Evolutionary conservation across 2,113 vertebrate species (phyloP), one percentile per base, ranked within the genome.

Genomic region (Alethe diademata): DNA sequence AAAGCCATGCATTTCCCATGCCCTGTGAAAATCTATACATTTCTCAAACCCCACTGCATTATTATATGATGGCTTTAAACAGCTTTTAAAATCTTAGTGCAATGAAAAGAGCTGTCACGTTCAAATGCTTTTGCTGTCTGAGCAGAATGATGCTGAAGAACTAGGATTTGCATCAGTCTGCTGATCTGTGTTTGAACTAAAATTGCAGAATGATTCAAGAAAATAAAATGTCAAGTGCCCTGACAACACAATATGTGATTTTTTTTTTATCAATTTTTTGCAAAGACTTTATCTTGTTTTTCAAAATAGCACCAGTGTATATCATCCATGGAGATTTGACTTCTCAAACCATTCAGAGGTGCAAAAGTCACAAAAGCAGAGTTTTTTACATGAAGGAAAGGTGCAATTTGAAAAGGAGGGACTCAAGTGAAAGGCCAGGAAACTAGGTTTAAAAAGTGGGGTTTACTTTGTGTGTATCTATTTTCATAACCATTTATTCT

Each of bases 91-190:
- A 83, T 75, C 57, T 92, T 89, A 87, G 7, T 36, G 28, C 33
- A 81, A 11, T 88, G 82, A 91, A 93, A 86, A 83, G 69, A 78
- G 8, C 56, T 82, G 73, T 93, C 92, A 60, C 12, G 82, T 92
- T 65, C 45, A 81, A 80, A 67, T 61, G 17, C 31, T 20, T 87
- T 92, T 89, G 9, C 61, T 81, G 65, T 12, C 36, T 71, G 60
- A 74, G 43, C 10, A 75, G 78, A 93, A 64, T 57, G 8, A 50
- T 64, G 12, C 45, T 50, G 58, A 62, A 29, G 19, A 89, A 31
- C 43, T 33, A 60, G 65, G 75, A 67, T 95, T 95, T 93, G 18
- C 58, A 38, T 74, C 18, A 56, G 40, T 64, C 53, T 88, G 47
- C 31, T 75, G 43, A 74, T 62, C 13, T 25, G 11, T 3, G 0